Conservation (phyloP, 2,888 invertebrate genomes). For the Cheilosia grossa region DNA sequence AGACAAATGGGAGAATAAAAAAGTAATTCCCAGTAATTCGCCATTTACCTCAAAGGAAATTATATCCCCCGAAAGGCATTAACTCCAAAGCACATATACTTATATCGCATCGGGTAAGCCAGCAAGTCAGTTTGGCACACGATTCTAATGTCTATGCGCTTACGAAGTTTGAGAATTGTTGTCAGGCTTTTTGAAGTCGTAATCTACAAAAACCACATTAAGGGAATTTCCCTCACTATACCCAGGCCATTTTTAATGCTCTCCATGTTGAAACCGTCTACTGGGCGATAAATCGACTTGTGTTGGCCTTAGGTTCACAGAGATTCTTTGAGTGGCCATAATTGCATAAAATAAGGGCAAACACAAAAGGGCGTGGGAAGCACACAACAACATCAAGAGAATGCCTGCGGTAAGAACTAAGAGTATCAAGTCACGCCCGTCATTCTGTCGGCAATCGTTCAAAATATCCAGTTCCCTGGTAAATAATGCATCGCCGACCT, state of each 20-base stretch:
- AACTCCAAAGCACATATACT: constrained; percentile 15
- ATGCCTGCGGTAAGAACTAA: no score
- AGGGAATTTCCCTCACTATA: no score
- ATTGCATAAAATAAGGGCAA: background rate
- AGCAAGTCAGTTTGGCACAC: constrained; percentile 60
- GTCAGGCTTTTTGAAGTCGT: constrained; percentile 37
- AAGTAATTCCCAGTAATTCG: constrained; percentile 43
- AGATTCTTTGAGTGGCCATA: constrained; percentile 48
- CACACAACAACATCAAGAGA: no score
- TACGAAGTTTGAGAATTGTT: constrained; percentile 45
- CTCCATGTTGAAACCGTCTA: background rate
- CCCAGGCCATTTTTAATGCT: no score
- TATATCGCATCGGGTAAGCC: constrained; percentile 59
- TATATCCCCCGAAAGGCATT: constrained; percentile 52
- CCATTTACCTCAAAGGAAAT: constrained; percentile 53
- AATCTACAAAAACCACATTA: constrained; percentile 17
- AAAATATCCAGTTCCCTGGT: background rate
- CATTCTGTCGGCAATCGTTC: no score
- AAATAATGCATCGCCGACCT: background rate
- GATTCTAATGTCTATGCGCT: constrained; percentile 52
- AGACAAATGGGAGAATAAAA: background rate
- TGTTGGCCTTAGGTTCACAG: constrained; percentile 43
- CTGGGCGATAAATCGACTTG: constrained; percentile 10
- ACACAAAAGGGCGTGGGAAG: no score
- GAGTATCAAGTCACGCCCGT: no score